Evolutionary conservation across 2,888 invertebrate genomes (phyloP).

Genomic region (Gymnosoma rotundatum): DNA sequence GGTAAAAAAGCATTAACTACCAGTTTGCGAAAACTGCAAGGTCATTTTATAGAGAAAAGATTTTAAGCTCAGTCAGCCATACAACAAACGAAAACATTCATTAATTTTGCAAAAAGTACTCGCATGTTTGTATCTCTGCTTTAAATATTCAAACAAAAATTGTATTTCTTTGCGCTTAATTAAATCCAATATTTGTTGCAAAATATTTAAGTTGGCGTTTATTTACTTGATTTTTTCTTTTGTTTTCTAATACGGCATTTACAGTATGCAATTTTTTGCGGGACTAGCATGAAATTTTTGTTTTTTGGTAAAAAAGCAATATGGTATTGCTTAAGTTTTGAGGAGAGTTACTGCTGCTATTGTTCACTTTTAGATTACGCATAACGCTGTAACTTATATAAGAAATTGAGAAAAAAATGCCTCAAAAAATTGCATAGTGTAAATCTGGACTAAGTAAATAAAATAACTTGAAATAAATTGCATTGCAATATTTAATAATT

Average conservation of each 20-base stretch:
- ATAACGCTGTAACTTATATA: too few relatives aligned
- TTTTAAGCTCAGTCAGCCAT: slow-evolving; percentile 20
- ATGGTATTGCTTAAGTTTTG: too few relatives aligned
- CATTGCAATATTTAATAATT: not conserved
- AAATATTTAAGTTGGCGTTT: slow-evolving; percentile 52
- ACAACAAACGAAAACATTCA: slow-evolving; percentile 20
- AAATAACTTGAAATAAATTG: not conserved
- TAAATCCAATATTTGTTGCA: slow-evolving; percentile 50
- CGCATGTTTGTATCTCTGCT: not conserved
- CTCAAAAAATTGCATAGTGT: too few relatives aligned
- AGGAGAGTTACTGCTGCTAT: too few relatives aligned
- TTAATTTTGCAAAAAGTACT: not conserved
- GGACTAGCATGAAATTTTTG: too few relatives aligned
- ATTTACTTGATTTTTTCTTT: slow-evolving; percentile 10
- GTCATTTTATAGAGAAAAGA: slow-evolving; percentile 47
- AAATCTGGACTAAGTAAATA: slow-evolving; percentile 1
- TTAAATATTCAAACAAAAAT: not conserved
- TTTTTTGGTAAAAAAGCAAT: too few relatives aligned
- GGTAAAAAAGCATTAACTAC: slow-evolving; percentile 3
- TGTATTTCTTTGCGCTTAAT: slow-evolving; percentile 35
- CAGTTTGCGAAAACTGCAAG: slow-evolving; percentile 42
- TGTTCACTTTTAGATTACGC: too few relatives aligned
- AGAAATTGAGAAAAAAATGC: too few relatives aligned
- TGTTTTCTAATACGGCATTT: not conserved
- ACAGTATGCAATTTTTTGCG: too few relatives aligned